Conservation (phyloP, 37 sponge, comb jelly and placozoan species). For the Agelas oroides region DNA sequence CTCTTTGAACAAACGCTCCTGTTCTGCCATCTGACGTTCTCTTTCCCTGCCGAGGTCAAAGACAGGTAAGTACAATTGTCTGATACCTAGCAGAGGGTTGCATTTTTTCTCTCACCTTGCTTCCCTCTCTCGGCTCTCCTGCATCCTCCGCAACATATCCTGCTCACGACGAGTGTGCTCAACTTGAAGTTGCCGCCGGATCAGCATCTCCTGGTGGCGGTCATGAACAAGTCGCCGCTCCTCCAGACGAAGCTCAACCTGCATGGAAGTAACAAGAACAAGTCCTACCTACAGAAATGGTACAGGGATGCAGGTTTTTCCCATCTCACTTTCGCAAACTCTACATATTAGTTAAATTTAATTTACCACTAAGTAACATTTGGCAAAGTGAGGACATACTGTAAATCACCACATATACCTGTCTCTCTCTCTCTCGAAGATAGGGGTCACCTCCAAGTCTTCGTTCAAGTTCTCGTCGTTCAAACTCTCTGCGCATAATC, state of each 20-base stretch:
- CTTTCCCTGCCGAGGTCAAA: slow-evolving; percentile 26
- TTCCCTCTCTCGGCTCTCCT: slow-evolving; percentile 38
- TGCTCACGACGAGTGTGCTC: slow-evolving; percentile 48
- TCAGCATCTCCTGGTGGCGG: slow-evolving; percentile 20
- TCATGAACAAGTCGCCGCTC: slow-evolving; percentile 31
- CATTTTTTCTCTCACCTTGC: slow-evolving; percentile 41
- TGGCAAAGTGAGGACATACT: too few species aligned
- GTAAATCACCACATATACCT: too few species aligned
- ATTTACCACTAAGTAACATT: not conserved
- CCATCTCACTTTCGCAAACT: too few species aligned
- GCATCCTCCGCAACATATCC: slow-evolving; percentile 43
- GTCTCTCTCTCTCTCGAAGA: slow-evolving; percentile 38
- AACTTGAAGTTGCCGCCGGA: slow-evolving; percentile 22
- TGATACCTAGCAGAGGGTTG: too few species aligned
- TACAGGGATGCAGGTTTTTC: too few species aligned
- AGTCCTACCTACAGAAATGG: too few species aligned
- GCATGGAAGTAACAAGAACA: not conserved
- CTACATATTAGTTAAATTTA: too few species aligned
- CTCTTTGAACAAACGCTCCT: slow-evolving; percentile 61
- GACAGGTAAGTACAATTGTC: too few species aligned
- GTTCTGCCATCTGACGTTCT: slow-evolving; percentile 58
- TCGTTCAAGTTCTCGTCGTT: not conserved
- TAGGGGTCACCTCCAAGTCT: slow-evolving; percentile 4
- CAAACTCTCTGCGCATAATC: slow-evolving; percentile 16
- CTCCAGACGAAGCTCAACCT: slow-evolving; percentile 25